These are phyloP conservation scores for Oxycera nigricornis DNA, from an alignment of 2,888 invertebrate genomes.

Conservation along the genomic window DNA sequence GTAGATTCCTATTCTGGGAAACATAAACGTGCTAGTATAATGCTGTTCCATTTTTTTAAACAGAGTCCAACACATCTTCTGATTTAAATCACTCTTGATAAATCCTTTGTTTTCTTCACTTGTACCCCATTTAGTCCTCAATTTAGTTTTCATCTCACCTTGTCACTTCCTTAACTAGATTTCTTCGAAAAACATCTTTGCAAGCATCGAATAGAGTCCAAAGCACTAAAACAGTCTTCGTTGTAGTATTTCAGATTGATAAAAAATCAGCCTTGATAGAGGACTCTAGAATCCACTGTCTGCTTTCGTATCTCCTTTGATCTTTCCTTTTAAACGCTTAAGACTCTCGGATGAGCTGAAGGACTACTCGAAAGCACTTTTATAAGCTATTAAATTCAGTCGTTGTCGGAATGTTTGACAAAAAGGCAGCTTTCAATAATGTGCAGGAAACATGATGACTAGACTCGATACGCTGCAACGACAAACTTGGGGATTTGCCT, in stretches of 20 bases:
- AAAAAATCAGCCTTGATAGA: not conserved
- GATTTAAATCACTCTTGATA: too few relatives aligned
- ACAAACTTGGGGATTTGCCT: not conserved
- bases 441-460: not conserved
- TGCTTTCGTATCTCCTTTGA: not conserved
- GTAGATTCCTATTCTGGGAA: too few relatives aligned
- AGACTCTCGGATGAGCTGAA: not conserved
- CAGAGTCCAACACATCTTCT: too few relatives aligned
- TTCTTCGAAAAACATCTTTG: too few relatives aligned
- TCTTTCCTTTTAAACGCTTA: slow-evolving; percentile 3
- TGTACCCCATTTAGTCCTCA: too few relatives aligned
- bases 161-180: too few relatives aligned
- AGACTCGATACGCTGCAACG: not conserved
- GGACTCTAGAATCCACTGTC: not conserved
- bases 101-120: too few relatives aligned
- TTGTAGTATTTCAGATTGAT: not conserved
- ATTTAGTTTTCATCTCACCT: too few relatives aligned
- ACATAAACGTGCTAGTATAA: too few relatives aligned
- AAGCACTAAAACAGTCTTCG: not conserved
- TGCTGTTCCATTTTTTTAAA: too few relatives aligned
- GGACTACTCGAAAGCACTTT: slow-evolving; percentile 4
- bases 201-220: too few relatives aligned
- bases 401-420: not conserved
- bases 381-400: not conserved
- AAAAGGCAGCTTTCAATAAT: slow-evolving; percentile 6